Evolutionary conservation across 2,888 invertebrate genomes (phyloP).

Genomic region (Sinohyriopsis cumingii): DNA sequence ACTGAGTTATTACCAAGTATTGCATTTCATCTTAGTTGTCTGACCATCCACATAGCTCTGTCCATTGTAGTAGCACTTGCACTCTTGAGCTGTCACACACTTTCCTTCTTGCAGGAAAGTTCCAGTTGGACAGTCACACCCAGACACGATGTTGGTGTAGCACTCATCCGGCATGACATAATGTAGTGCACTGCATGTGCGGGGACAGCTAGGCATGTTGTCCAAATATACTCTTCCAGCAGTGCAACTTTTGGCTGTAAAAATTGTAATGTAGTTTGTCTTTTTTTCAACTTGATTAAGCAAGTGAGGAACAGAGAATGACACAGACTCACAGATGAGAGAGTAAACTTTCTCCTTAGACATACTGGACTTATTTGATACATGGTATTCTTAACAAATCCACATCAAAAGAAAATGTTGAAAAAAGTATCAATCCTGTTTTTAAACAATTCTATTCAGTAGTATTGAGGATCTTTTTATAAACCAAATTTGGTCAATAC

Average conservation of each 20-base stretch:
- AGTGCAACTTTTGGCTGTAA: constrained; percentile 17
- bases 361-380: too few species aligned
- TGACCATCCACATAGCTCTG: constrained; percentile 34
- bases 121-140: constrained; percentile 89
- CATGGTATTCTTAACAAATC: too few species aligned
- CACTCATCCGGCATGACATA: constrained; percentile 11
- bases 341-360: too few species aligned
- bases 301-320: too few species aligned
- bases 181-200: constrained; percentile 14
- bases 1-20: constrained; percentile 36
- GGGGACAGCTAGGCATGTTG: constrained; percentile 14
- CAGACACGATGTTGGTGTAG: constrained; percentile 77
- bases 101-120: constrained; percentile 73
- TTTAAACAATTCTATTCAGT: too few species aligned
- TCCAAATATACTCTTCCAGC: constrained; percentile 13
- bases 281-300: too few species aligned
- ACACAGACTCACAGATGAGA: too few species aligned
- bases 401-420: too few species aligned
- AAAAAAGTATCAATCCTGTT: too few species aligned
- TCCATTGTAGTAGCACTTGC: constrained; percentile 44
- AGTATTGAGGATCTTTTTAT: too few species aligned
- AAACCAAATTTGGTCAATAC: too few species aligned
- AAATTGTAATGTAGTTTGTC: too few species aligned
- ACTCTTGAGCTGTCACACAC: constrained; percentile 44
- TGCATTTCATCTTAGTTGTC: constrained; percentile 43